Evolutionary conservation across 2,888 invertebrate genomes (phyloP).

Genomic region (Scaptomyza cyrtandrae): DNA sequence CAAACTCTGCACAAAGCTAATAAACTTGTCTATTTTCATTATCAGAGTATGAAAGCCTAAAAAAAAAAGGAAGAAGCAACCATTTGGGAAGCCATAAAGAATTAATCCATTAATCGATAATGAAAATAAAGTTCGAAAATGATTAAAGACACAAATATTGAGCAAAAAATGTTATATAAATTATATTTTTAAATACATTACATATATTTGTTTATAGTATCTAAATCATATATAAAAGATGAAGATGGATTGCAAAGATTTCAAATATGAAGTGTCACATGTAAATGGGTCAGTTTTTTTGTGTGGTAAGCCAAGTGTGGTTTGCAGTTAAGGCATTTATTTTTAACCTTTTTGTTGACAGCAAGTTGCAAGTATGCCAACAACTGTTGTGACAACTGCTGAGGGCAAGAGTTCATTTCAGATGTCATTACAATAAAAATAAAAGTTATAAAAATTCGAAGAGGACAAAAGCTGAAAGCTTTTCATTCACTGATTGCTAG

Average conservation of each 20-base stretch:
- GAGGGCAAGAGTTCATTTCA: constrained; percentile 4
- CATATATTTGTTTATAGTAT: no score
- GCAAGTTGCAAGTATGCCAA: background rate
- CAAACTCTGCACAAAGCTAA: background rate
- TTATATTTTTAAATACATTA: no score
- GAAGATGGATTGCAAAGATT: background rate
- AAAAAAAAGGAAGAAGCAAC: background rate
- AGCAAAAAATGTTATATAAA: no score
- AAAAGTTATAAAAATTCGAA: background rate
- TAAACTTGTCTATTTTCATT: background rate
- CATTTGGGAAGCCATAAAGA: background rate
- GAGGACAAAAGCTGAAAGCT: background rate
- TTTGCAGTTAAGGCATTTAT: background rate
- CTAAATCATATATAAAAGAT: no score
- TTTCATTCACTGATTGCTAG: background rate
- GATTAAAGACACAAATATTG: no score
- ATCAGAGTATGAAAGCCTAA: no score
- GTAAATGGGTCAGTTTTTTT: constrained; percentile 1
- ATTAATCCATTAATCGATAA: background rate
- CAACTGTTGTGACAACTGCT: background rate
- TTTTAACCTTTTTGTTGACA: background rate
- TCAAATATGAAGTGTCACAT: background rate
- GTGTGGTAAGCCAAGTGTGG: constrained; percentile 3
- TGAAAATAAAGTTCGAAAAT: background rate
- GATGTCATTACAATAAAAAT: constrained; percentile 9